Percentiles rank a stretch among this genome's conserved stretches.
Conservation (phyloP, 2,113 vertebrate species). For the Emydocephalus ijimae region DNA sequence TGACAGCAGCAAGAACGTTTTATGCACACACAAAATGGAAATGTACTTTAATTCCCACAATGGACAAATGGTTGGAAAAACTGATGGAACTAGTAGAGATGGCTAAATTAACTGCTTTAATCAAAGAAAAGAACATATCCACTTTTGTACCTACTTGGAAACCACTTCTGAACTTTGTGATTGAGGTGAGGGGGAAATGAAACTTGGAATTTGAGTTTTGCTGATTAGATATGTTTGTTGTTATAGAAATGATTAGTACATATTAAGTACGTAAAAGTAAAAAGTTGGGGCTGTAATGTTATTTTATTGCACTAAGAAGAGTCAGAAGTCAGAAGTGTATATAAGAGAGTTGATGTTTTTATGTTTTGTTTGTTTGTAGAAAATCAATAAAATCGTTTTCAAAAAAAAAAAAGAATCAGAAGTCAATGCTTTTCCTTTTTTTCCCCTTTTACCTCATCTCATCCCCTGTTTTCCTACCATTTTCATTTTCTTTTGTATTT, state of each 20-base stretch:
- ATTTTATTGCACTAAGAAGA: not conserved
- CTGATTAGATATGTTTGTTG: not conserved
- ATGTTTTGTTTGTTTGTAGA: no score
- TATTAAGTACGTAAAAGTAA: not conserved
- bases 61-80: not conserved
- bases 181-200: not conserved
- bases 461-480: not conserved
- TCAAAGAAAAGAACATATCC: not conserved
- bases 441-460: not conserved
- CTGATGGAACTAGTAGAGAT: not conserved
- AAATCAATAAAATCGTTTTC: no score
- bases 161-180: not conserved
- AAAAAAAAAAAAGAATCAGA: not conserved
- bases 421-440: not conserved
- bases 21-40: not conserved
- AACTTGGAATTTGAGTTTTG: not conserved
- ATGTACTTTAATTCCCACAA: not conserved
- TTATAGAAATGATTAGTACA: not conserved
- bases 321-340: not conserved
- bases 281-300: not conserved
- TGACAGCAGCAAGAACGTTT: not conserved
- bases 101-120: not conserved
- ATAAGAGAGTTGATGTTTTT: no score
- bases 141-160: not conserved
- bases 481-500: not conserved